Evolutionary conservation across 2,113 vertebrate species (phyloP).

Genomic region (Ardeotis arabs): DNA sequence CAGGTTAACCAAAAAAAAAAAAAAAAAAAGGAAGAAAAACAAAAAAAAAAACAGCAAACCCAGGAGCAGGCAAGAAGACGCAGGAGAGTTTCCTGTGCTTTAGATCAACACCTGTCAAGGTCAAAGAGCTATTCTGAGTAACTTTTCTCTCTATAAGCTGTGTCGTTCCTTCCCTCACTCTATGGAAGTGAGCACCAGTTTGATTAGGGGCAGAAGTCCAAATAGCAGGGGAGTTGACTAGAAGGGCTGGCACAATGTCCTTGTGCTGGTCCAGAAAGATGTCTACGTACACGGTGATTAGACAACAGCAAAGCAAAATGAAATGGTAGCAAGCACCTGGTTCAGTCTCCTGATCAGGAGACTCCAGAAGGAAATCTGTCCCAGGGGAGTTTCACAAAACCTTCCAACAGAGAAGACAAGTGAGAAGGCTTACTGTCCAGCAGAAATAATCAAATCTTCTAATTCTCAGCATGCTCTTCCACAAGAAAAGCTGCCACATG

Average conservation of each 20-base stretch:
- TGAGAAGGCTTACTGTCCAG: background rate
- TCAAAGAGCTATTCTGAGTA: background rate
- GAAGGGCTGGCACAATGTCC: background rate
- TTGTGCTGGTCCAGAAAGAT: background rate
- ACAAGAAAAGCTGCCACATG: background rate
- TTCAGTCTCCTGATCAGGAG: background rate
- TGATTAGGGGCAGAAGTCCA: background rate
- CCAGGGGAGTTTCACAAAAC: background rate
- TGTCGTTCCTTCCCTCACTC: background rate
- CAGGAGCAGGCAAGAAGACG: background rate
- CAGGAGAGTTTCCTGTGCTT: background rate
- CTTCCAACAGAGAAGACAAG: background rate
- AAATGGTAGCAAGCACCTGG: accelerated
- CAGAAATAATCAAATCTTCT: background rate
- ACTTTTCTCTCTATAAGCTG: background rate
- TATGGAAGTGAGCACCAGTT: background rate
- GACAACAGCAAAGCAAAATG: background rate
- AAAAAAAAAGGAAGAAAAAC: too few relatives aligned
- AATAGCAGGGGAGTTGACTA: background rate
- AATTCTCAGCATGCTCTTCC: background rate
- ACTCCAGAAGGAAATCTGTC: background rate
- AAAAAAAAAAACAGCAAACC: background rate
- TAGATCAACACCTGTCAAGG: background rate
- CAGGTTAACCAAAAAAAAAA: background rate
- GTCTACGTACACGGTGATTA: background rate